phyloP scores from a whole-genome alignment of 1,140 invertebrate genomes.

The Brachionus paranguensis region DNA sequence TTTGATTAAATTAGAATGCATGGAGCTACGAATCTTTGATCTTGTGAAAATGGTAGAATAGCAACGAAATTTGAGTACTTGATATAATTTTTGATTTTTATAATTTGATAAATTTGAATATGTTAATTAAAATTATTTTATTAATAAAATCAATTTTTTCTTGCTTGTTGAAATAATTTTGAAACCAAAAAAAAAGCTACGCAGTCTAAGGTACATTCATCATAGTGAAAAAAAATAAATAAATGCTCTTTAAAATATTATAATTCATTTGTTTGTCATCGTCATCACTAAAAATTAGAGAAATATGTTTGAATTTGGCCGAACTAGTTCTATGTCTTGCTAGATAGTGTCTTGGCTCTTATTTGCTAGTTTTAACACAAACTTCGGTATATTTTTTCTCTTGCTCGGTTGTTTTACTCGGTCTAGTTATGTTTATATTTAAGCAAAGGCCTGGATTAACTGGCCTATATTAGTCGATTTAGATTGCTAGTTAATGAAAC shows the following conservation, averaged over 20 bases:
- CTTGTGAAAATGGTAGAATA: background rate
- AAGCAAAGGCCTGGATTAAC: background rate
- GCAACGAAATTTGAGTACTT: background rate
- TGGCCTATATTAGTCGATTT: conserved; percentile 18
- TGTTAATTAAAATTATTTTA: conserved; percentile 25
- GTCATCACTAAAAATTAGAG: background rate
- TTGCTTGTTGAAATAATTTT: conserved; percentile 13
- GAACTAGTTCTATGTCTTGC: background rate
- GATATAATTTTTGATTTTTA: background rate
- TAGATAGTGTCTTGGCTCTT: background rate
- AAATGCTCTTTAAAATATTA: background rate
- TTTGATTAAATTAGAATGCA: background rate
- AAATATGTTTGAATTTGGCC: background rate
- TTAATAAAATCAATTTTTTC: conserved; percentile 24
- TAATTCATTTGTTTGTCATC: conserved; percentile 30
- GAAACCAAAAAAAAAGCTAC: background rate
- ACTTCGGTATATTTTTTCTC: background rate
- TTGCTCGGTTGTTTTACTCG: background rate
- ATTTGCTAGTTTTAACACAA: background rate
- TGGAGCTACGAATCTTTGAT: background rate
- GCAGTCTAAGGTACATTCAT: background rate
- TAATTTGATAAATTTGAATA: background rate
- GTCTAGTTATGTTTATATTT: background rate
- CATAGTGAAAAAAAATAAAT: background rate
- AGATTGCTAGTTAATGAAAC: background rate